Base-by-base conservation (phyloP, 2,888 invertebrate species). In the Macrosoma leucophasiata region DNA sequence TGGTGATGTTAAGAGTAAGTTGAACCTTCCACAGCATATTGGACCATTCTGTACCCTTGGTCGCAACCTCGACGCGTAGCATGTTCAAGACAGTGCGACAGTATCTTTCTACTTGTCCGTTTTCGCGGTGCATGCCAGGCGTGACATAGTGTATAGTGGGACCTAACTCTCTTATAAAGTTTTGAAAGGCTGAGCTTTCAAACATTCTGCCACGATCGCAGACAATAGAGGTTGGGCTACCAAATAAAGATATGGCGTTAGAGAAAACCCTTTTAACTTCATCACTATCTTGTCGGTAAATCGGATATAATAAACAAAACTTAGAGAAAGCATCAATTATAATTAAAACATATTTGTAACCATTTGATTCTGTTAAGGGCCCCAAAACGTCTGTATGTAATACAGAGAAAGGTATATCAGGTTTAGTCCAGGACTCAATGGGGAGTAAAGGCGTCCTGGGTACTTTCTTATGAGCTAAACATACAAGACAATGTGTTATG, bases 301-400 rank as follows among this genome's bases (percentile, higher is more conserved):
- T 35, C 0, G 48, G 40, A 18, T 46, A 39, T 1, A 36, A 11
- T 6, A 41, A 23, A 45, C 43, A 46, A 15, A 28, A 52, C 33
- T 50, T 50, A 6, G 43, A 33, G 17, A 43, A 52, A 1, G 50
- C n/a, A n/a, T n/a, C n/a, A n/a, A 31, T 12, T 51, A 48, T 10
- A 51, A 47, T 4, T 3, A 50, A 11, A n/a, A 52, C n/a, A n/a
- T n/a, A n/a, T n/a, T n/a, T n/a, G n/a, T n/a, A n/a, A n/a, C n/a
- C n/a, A 7, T 25, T 26, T 15, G 21, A 27, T 11, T 15, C 27
- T 2, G 26, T 15, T 14, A 27, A 26, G 9, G 27, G 27, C 6
- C 26, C 22, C 4, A 26, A 14, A n/a, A 21, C 26, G 11, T 33
- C 3, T 40, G 43, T 9, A 25, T 50, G 45, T 0, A 50, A 3